Percentiles rank a stretch among this genome's conserved stretches.
Evolutionary conservation across 1,140 invertebrate species (phyloP).

Genomic region (Atta cephalotes): DNA sequence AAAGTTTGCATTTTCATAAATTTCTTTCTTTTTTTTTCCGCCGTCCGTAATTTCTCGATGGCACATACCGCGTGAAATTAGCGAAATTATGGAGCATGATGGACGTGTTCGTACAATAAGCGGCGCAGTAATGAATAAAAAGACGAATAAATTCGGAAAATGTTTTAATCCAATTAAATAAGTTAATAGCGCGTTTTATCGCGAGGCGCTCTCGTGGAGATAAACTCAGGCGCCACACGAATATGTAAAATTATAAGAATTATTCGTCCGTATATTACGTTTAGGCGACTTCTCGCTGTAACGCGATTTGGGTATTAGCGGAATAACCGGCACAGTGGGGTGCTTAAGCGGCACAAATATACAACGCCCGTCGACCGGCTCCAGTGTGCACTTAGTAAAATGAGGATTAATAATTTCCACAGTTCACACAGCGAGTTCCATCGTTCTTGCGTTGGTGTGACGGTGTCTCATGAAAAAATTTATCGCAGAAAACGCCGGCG

Average conservation of each 20-base stretch:
- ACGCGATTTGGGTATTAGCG: slow-evolving; percentile 51
- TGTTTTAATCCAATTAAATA: slow-evolving; percentile 54
- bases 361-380: not conserved
- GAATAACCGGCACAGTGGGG: slow-evolving; percentile 13
- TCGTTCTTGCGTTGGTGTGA: not conserved
- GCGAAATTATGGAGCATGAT: slow-evolving; percentile 8
- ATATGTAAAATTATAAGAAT: slow-evolving; percentile 45
- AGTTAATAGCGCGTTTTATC: slow-evolving; percentile 54
- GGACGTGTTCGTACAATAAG: not conserved
- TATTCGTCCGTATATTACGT: slow-evolving; percentile 2
- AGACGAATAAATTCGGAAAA: slow-evolving; percentile 44
- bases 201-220: not conserved
- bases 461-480: not conserved
- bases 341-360: slow-evolving; percentile 40
- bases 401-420: slow-evolving; percentile 47
- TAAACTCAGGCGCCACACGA: not conserved
- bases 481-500: not conserved
- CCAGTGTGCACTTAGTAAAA: slow-evolving; percentile 41
- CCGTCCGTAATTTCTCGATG: slow-evolving; percentile 13
- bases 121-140: not conserved
- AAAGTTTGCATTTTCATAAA: slow-evolving; percentile 41
- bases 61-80: slow-evolving; percentile 1
- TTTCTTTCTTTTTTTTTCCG: not conserved
- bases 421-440: not conserved
- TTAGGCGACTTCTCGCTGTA: slow-evolving; percentile 21